These are phyloP conservation scores for Chrysolina haemoptera DNA, from an alignment of 2,888 invertebrate species.

Conservation along the genomic window DNA sequence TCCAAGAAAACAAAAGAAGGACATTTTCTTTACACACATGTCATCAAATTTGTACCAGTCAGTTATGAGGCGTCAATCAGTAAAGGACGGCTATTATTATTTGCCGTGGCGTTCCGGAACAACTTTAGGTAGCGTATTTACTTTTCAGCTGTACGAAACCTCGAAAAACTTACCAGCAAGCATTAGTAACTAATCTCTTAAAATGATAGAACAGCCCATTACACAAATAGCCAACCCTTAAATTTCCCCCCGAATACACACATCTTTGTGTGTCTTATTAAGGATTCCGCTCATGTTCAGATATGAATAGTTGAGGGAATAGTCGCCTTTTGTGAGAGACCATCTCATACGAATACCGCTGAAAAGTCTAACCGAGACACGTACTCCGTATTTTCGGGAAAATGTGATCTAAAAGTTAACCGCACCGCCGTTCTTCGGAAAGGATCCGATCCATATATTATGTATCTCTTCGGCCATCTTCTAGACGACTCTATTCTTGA, in stretches of 20 bases:
- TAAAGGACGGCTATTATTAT: too few relatives aligned
- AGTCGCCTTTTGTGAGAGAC: slow-evolving; percentile 50
- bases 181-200: too few relatives aligned
- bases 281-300: slow-evolving; percentile 49
- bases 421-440: slow-evolving; percentile 13
- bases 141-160: too few relatives aligned
- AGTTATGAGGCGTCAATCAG: too few relatives aligned
- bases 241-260: background rate
- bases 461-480: slow-evolving; percentile 27
- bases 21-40: too few relatives aligned
- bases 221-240: background rate
- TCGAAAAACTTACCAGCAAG: too few relatives aligned
- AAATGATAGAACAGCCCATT: too few relatives aligned
- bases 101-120: too few relatives aligned
- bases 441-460: slow-evolving; percentile 23
- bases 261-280: slow-evolving; percentile 40
- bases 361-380: slow-evolving; percentile 52
- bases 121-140: too few relatives aligned
- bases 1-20: too few relatives aligned
- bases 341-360: slow-evolving; percentile 41
- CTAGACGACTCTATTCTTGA: slow-evolving; percentile 1
- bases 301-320: slow-evolving; percentile 55
- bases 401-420: slow-evolving; percentile 51
- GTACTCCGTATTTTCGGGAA: slow-evolving; percentile 52
- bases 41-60: too few relatives aligned